Base-by-base conservation (phyloP, 92 coral and sea anemone species). In the Parazoanthus atlanticus region DNA sequence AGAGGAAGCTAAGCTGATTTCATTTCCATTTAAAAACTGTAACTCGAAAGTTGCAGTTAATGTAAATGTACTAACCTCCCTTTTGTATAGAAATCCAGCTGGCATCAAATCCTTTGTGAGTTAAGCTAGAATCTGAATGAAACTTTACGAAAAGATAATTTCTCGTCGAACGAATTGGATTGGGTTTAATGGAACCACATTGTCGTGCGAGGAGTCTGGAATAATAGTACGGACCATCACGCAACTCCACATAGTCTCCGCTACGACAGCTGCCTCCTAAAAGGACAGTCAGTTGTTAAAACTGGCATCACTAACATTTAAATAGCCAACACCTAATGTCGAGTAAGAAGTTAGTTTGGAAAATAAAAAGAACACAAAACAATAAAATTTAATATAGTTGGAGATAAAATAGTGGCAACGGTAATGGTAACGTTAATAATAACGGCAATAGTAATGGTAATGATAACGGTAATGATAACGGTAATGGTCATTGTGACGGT, bases 51-150 rank as follows among this genome's bases (percentile, higher is more conserved):
- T 23, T 67, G 10, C 25, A 46, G 72, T 66, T 52, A 75, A 78
- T 72, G 74, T 47, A 72, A 11, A 52, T 25, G 69, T 9, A 91
- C 80, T 76, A 77, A 66, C 78, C 90, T 76, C 86, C 70, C 58
- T n/a, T 76, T 74, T 40, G 87, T 0, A 76, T 81, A 10, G 94
- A 78, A 8, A 21, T 80, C 98, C 98, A 95, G 43, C 58, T 72
- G 17, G 92, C 98, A 10, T 71, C 72, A 74, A 95, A 95, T 32
- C 98, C 98, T 6, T 47, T 86, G 88, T 92, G 91, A 78, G 78
- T 72, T 33, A 82, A 56, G 23, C 70, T 66, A 54, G 78, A 17
- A 75, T 95, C 91, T 34, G 98, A 88, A 81, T 89, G 93, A 79
- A 95, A 93, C 88, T 91, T 92, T 13, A 95, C 89, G 76, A 93